A percentile compares a stretch with the other conserved stretches of the same genome.
These are phyloP conservation scores for Ambastaia sidthimunki DNA, from an alignment of 2,797 vertebrate species.

Conservation along the genomic window DNA sequence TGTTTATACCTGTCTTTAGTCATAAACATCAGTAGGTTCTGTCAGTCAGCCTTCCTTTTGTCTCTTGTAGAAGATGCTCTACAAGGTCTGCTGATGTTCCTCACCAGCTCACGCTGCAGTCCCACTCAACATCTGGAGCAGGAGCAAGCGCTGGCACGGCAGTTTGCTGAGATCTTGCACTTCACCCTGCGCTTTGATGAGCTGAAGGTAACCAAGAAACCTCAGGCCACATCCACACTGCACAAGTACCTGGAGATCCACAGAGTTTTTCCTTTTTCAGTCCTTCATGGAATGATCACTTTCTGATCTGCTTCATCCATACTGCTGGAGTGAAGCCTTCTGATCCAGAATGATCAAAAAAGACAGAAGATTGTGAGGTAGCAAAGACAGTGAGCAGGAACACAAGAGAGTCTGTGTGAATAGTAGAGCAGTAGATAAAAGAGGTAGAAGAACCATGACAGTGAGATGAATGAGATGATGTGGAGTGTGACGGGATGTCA, in stretches of 20 bases:
- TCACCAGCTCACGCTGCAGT: constrained; percentile 85
- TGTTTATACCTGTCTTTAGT: neutral
- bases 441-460: neutral
- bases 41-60: neutral
- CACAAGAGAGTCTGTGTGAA: no score
- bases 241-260: neutral
- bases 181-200: constrained; percentile 97
- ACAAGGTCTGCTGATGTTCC: constrained; percentile 85
- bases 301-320: neutral
- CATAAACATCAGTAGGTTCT: neutral
- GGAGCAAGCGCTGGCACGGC: constrained; percentile 97
- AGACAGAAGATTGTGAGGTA: neutral
- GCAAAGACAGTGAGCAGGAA: neutral
- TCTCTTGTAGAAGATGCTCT: constrained; percentile 83
- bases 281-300: constrained; percentile 3
- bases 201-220: constrained; percentile 85
- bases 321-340: neutral
- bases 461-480: neutral
- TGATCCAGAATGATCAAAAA: neutral
- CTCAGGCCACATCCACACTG: neutral
- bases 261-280: neutral
- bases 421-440: neutral
- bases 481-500: neutral
- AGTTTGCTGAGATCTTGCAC: constrained; percentile 97
- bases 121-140: constrained; percentile 97